Evolutionary conservation across 2,797 vertebrate species (phyloP), one percentile per base, ranked within the genome.

Genomic region (Margarornis squamiger): DNA sequence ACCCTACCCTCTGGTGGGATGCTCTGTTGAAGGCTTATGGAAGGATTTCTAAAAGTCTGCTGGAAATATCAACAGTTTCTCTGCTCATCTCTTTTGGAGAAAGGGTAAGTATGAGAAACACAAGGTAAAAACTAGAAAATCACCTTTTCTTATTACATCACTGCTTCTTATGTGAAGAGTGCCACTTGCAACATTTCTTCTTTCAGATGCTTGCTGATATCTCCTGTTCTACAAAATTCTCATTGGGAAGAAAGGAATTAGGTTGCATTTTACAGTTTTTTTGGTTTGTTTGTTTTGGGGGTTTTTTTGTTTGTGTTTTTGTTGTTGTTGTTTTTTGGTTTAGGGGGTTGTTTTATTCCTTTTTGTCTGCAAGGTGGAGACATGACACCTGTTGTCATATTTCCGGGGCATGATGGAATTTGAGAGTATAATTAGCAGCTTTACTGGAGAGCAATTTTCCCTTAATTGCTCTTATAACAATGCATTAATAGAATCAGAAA

Each of bases 151-250:
- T 65, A 23, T 67, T 36, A 5, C 12, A 11, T 71, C 27, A 7
- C 6, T 58, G 8, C 45, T 80, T 63, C 16, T 38, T 0, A 0
- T 45, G 19, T 1, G 0, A 32, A 59, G 7, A 34, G 9, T 23
- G 32, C 7, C 10, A 7, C 27, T 73, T 41, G 19, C 46, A 76
- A 34, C 14, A 15, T 32, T 83, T 62, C 26, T 59, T 61, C 7
- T 63, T 93, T 62, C 43, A 88, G 26, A 10, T 86, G 6, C 29
- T 86, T 83, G 9, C 61, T 29, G 7, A 3, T 57, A 30, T 43
- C 8, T 55, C 16, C 34, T 34, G 5, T 45, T 51, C 41, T 61
- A 27, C 59, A 72, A 88, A 73, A 80, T n/a, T 91, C 20, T 78
- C 30, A 27, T 18, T 4, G 8, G 7, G 15, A 14, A 48, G 32